phyloP scores from a whole-genome alignment of 1,140 invertebrate species.

The Megalopta genalis region DNA sequence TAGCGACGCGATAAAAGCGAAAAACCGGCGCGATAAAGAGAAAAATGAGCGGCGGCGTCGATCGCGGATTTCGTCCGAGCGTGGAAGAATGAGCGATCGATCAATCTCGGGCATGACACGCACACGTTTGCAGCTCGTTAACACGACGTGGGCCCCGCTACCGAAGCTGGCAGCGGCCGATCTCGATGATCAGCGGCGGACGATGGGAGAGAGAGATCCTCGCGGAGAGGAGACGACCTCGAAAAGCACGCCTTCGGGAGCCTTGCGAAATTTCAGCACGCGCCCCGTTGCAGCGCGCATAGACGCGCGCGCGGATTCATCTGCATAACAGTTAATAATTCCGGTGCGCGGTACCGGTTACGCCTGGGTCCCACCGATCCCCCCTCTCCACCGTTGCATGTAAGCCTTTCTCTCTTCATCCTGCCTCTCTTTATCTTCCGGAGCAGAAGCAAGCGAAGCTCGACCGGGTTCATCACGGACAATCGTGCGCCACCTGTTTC shows the following conservation, averaged over 20 bases:
- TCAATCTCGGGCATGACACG: constrained; percentile 12
- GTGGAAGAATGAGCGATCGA: background rate
- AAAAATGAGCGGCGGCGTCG: no score
- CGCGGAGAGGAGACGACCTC: background rate
- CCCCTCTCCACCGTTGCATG: no score
- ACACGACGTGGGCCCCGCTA: background rate
- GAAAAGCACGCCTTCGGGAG: background rate
- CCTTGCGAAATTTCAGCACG: background rate
- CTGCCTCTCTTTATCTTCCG: background rate
- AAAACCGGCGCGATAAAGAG: no score
- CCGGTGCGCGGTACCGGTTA: constrained; percentile 35
- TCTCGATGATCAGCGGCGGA: constrained; percentile 16
- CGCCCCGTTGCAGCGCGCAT: background rate
- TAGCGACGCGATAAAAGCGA: no score
- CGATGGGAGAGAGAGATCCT: constrained; percentile 9
- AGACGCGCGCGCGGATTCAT: constrained; percentile 10
- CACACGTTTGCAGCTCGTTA: constrained; percentile 26
- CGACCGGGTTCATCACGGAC: background rate
- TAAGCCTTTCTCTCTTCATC: no score
- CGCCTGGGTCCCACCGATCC: background rate
- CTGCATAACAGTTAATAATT: constrained; percentile 45
- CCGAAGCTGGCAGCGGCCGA: background rate
- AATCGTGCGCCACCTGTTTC: constrained; percentile 22
- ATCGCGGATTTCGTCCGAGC: no score
- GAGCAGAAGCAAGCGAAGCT: background rate